Base-by-base conservation (phyloP, 1,140 invertebrate genomes). In the Thrips palmi region DNA sequence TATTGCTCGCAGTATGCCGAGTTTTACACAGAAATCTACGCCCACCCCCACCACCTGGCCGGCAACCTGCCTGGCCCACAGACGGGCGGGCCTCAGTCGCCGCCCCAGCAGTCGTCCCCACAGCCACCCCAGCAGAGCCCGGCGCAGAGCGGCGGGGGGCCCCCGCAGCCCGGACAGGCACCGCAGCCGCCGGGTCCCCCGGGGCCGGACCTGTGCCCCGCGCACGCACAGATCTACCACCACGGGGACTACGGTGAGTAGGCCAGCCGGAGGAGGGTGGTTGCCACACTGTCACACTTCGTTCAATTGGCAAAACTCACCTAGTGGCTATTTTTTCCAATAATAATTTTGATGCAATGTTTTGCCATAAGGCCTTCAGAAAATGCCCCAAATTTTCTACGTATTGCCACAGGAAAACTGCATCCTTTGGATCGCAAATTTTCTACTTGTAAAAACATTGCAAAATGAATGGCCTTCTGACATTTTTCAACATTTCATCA, bases 191-290 rank as follows among this genome's bases (percentile, higher is more conserved):
- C n/a, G n/a, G n/a, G n/a, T n/a, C n/a, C n/a, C n/a, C n/a, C n/a
- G n/a, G n/a, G n/a, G 12, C 33, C 32, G 22, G 39, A 43, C 20
- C 37, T 42, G 11, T 42, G 40, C 30, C 43, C 35, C 21, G 24
- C 30, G 41, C 29, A 38, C 37, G 10, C 42, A 46, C 25, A 15
- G 41, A 23, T 46, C 42, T 30, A 37, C 45, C 28, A 15, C 4
- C 35, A 39, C 30, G 44, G 25, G 10, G 47, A 48, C 23, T 48
- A 47, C 25, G 47, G 47, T 48, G 38, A 47, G 39, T 7, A 8
- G n/a, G 15, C 27, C 7, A 40, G 14, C 21, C 10, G 17, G 33
- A 6, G 19, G 30, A 32, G 30, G 30, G 4, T n/a, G 4, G 19
- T 32, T 14, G 4, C 15, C 10, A 18, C 19, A 18, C 30, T 4